Evolutionary conservation across 2,113 vertebrate species (phyloP).

Genomic region (Galemys pyrenaicus): DNA sequence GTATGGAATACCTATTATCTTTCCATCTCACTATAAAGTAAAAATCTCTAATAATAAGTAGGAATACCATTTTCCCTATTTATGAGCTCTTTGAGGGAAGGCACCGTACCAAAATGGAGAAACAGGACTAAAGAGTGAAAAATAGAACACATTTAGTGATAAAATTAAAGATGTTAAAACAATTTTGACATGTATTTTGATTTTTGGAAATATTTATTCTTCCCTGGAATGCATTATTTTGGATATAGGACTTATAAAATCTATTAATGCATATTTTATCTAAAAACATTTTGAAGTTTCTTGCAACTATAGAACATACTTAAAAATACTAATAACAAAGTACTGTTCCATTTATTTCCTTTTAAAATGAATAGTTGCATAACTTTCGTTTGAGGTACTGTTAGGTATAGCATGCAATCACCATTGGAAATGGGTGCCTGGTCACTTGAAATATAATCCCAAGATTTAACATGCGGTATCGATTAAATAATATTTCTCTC

Average conservation of each 20-base stretch:
- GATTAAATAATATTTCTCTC: neutral
- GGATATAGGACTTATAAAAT: neutral
- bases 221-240: neutral
- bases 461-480: neutral
- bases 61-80: neutral
- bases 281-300: neutral
- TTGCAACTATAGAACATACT: neutral
- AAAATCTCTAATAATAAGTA: neutral
- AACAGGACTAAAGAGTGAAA: neutral
- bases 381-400: neutral
- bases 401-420: neutral
- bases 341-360: neutral
- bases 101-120: neutral
- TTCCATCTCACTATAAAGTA: neutral
- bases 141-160: neutral
- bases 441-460: neutral
- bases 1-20: neutral
- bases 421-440: neutral
- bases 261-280: neutral
- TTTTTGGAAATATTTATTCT: neutral
- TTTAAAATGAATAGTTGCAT: neutral
- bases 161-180: neutral
- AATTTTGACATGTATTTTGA: neutral
- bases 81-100: neutral
- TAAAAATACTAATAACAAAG: neutral